Base-by-base conservation (phyloP, 2,113 vertebrate genomes). In the Cochlearius cochlearius region DNA sequence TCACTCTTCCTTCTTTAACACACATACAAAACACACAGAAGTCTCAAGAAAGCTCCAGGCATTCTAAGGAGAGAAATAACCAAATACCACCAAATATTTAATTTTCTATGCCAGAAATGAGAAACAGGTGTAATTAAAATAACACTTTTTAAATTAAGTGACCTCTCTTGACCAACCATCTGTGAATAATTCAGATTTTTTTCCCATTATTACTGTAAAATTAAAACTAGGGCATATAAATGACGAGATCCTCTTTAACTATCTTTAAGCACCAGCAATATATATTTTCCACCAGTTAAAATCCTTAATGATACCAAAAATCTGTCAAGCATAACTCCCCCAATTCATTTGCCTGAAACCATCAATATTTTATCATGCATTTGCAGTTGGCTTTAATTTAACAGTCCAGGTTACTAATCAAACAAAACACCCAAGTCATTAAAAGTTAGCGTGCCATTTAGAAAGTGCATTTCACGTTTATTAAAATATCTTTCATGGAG, bases 361-460 rank as follows among this genome's bases (percentile, higher is more conserved):
- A 98, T 98, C 98, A 98, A 98, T 98, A 98, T 98, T 98, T 98
- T 98, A 98, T 98, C 98, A 98, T 96, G 98, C 98, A 96, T 98
- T 98, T 98, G 98, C 98, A 98, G 98, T 98, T 98, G 98, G 98
- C 98, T 98, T 98, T 98, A 98, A 98, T 98, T 98, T 98, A 98
- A 98, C 98, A 98, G 98, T 98, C 98, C 98, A 98, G 98, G 98
- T 98, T 98, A 98, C 98, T 98, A 98, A 98, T 98, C 98, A 98
- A 98, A 98, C 98, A 98, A 98, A 98, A 98, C 98, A 98, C 98
- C 98, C 98, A 98, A 98, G 98, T 98, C 98, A 98, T 98, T 98
- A 98, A 98, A 98, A 98, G 98, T 98, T 98, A 98, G 98, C 96
- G 52, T 98, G 98, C 98, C 98, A 98, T 98, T 98, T 98, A 98